Conservation (phyloP, 2,888 invertebrate species). For the Philereme vetulata region DNA sequence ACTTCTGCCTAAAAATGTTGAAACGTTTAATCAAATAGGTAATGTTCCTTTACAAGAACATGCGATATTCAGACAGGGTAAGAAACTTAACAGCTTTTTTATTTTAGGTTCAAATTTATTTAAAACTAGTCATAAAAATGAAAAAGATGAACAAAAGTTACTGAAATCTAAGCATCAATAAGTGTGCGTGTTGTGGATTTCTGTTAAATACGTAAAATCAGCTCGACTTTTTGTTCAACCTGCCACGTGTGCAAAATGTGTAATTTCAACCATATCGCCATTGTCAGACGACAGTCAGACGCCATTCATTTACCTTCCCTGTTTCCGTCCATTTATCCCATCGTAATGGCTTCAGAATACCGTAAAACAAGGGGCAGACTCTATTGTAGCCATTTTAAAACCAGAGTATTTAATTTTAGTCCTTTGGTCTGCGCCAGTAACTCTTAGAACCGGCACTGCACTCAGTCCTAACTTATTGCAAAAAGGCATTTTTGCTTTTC, state of each 20-base stretch:
- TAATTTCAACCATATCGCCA: conserved; percentile 8
- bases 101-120: too few relatives aligned
- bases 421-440: conserved; percentile 7
- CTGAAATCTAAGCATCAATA: too few relatives aligned
- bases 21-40: neutral
- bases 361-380: conserved; percentile 22
- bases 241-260: neutral
- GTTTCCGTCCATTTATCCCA: conserved; percentile 28
- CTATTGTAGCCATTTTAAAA: conserved; percentile 24
- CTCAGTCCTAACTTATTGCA: neutral
- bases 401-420: conserved; percentile 13
- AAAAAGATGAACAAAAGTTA: too few relatives aligned
- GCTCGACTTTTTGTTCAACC: too few relatives aligned
- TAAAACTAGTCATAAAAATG: too few relatives aligned
- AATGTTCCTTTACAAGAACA: too few relatives aligned
- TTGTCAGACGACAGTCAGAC: conserved; percentile 29
- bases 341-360: conserved; percentile 31
- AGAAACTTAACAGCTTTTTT: too few relatives aligned
- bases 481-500: neutral
- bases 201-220: too few relatives aligned
- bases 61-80: too few relatives aligned
- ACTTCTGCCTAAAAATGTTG: neutral
- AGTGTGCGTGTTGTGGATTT: too few relatives aligned
- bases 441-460: neutral
- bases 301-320: conserved; percentile 27